Evolutionary conservation across 2,797 vertebrate genomes (phyloP), one percentile per base, ranked within the genome.

Genomic region (Phalloptychus januarius): DNA sequence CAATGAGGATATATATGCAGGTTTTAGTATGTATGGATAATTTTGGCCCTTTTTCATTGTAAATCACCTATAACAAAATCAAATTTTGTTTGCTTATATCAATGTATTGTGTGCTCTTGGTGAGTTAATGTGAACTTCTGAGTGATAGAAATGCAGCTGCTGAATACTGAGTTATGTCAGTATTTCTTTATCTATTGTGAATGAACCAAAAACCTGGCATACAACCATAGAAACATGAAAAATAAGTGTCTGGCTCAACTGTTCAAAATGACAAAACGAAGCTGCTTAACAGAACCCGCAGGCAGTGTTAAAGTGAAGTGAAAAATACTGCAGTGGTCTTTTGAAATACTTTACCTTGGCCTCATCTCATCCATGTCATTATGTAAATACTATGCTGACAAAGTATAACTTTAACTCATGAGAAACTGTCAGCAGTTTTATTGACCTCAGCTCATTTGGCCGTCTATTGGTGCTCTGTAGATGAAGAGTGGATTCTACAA

Each of bases 381-480:
- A 80, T 79, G 31, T 72, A 81, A 86, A 77, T 79, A 42, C 45
- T 6, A 40, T 81, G 79, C 63, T 80, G 72, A 77, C 74, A 50
- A 72, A 77, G 72, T 50, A 42, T 71, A 72, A 42, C 28, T 83
- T 67, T 20, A 75, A 79, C 74, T 28, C 72, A 38, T 73, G 69
- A 72, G 65, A 79, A 56, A 44, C 40, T 33, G 69, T 86, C 79
- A 85, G 78, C 72, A 79, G 44, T 69, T 85, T 80, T 2, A 42
- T 73, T 75, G 54, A 72, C 67, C 56, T 52, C 50, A 20, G 52
- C 40, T 82, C 71, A 46, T 58, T 75, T 56, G 33, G 18, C 40
- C 0, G 4, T 25, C 48, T 76, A 56, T 2, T 75, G 3, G 67
- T 28, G 40, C 25, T 28, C 40, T 33, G 61, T 28, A 76, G 73